These are phyloP conservation scores for Drosophila burlai DNA, from an alignment of 1,140 invertebrate genomes.

Conservation along the genomic window DNA sequence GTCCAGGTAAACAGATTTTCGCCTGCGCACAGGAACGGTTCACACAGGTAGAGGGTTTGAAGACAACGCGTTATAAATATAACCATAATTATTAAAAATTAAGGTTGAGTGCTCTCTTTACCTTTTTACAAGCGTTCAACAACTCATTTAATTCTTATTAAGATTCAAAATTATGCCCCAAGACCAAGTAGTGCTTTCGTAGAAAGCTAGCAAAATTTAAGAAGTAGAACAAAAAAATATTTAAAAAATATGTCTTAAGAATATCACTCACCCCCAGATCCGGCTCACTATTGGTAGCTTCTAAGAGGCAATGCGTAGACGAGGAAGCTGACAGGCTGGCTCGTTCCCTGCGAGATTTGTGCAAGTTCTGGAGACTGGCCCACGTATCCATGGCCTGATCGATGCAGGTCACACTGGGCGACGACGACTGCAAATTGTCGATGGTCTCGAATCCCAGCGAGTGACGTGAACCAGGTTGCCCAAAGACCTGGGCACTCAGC, in stretches of 20 bases:
- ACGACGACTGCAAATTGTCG: slow-evolving; percentile 67
- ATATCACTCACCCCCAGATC: slow-evolving; percentile 78
- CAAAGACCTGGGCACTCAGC: slow-evolving; percentile 69
- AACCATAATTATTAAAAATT: not conserved
- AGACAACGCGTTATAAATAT: not conserved
- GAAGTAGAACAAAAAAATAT: not conserved
- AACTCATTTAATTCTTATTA: not conserved
- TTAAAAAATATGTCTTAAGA: not conserved
- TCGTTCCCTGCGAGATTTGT: slow-evolving; percentile 42
- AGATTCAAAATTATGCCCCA: not conserved
- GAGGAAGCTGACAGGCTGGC: slow-evolving; percentile 23
- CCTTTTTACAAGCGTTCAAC: not conserved
- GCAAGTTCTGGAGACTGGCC: slow-evolving; percentile 88
- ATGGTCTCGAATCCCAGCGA: slow-evolving; percentile 73
- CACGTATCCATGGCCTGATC: slow-evolving; percentile 84
- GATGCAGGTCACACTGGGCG: slow-evolving; percentile 7
- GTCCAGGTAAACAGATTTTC: slow-evolving; percentile 65
- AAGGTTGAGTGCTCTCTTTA: not conserved
- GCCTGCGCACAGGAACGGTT: slow-evolving; percentile 43
- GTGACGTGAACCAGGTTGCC: slow-evolving; percentile 63
- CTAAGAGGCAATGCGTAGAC: slow-evolving; percentile 63
- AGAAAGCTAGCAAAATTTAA: not conserved
- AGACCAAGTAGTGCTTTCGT: not conserved
- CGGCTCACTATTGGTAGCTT: slow-evolving; percentile 85
- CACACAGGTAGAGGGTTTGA: not conserved